Base-by-base conservation (phyloP, 2,113 vertebrate species). In the Tamias sibiricus region DNA sequence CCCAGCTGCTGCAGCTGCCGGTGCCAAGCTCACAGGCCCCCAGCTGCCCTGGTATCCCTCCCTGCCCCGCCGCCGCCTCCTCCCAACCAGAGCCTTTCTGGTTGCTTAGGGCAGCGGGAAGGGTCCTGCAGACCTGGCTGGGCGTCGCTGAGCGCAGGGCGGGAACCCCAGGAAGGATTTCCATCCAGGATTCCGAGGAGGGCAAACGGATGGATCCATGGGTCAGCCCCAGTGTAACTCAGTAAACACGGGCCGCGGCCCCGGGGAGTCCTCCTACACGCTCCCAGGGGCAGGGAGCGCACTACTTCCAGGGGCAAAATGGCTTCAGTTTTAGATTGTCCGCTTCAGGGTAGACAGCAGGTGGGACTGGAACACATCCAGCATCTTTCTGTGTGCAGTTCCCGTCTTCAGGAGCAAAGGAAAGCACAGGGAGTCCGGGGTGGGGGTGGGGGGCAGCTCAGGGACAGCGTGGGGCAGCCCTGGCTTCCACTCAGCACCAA, bases 1-100 rank as follows among this genome's bases (percentile, higher is more conserved):
- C 4, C 71, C 87, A 87, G 86, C 87, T 75, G 82, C 40, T 42
- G 89, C 47, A 77, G 71, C 86, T 64, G 90, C 44, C n/a, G 75
- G 32, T 85, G 72, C 71, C 85, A n/a, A 26, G 3, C 62, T 5
- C 40, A 42, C 4, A 9, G 82, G 44, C 28, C 52, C 93, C 40
- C 49, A 35, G 28, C 80, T n/a, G 64, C 44, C 44, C 64, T 30
- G 2, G 16, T 37, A 30, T 19, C 62, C 17, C 22, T 57, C 28
- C 35, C 82, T 14, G 24, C 20, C 59, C 8, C 26, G 24, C 24
- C 3, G 24, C 28, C 28, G 35, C 22, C 22, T 62, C 16, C 69
- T 49, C 37, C 72, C 2, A 4, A 17, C 92, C 90, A 49, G 26
- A 76, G 52, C 37, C 42, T 80, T 37, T 35, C 37, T 16, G 32